A percentile compares a stretch with the other conserved stretches of the same genome.
phyloP scores from a whole-genome alignment of 2,797 vertebrate genomes.

The Paedocypris micromegethes region DNA sequence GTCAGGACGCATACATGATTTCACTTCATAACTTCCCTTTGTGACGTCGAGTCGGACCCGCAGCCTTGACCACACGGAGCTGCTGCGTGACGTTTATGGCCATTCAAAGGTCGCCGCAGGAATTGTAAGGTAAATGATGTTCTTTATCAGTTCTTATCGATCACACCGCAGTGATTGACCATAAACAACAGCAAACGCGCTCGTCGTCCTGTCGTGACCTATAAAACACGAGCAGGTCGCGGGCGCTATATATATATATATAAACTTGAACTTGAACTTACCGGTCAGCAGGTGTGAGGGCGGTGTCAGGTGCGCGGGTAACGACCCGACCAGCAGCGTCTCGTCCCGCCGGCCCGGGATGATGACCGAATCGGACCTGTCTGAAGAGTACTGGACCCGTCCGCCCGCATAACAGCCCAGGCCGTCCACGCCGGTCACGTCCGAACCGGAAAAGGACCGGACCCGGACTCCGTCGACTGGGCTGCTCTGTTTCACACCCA shows the following conservation, averaged over 20 bases:
- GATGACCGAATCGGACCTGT: slow-evolving; percentile 57
- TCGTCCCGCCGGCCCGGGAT: slow-evolving; percentile 77
- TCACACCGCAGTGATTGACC: no score
- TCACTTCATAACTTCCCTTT: no score
- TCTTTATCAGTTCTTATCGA: no score
- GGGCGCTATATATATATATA: no score
- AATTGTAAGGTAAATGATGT: no score
- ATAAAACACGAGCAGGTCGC: no score
- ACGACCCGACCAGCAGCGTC: slow-evolving; percentile 82
- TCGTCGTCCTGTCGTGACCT: no score
- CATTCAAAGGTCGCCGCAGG: slow-evolving; percentile 13
- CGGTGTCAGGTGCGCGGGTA: slow-evolving; percentile 88
- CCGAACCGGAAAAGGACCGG: slow-evolving; percentile 88
- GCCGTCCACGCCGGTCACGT: slow-evolving; percentile 70
- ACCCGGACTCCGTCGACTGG: slow-evolving; percentile 78
- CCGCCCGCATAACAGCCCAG: slow-evolving; percentile 65
- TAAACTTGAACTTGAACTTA: slow-evolving; percentile 67
- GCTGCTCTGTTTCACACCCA: slow-evolving; percentile 87
- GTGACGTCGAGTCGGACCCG: no score
- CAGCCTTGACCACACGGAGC: background rate
- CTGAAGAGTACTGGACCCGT: slow-evolving; percentile 64
- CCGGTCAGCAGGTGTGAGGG: slow-evolving; percentile 81
- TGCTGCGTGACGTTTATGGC: slow-evolving; percentile 5
- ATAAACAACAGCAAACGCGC: no score
- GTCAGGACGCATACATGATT: no score